phyloP scores from a whole-genome alignment of 2,888 invertebrate species.

The Abrostola tripartita region DNA sequence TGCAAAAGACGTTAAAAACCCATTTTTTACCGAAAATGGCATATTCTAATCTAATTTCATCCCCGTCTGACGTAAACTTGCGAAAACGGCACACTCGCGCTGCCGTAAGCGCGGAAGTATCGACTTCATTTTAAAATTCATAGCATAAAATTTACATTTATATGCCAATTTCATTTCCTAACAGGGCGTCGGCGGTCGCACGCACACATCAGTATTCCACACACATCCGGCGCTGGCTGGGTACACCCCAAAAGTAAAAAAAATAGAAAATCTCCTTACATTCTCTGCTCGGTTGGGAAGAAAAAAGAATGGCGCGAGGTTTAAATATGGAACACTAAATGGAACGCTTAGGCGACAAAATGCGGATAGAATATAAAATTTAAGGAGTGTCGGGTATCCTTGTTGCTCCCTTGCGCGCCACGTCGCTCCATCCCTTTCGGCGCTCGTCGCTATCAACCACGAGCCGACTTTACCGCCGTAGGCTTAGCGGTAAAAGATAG shows the following conservation, averaged over 20 bases:
- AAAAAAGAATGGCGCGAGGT: slow-evolving; percentile 84
- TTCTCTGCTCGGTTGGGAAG: slow-evolving; percentile 78
- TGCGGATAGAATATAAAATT: slow-evolving; percentile 89
- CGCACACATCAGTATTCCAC: slow-evolving; percentile 87
- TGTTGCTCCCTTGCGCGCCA: slow-evolving; percentile 64
- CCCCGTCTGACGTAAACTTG: slow-evolving; percentile 78
- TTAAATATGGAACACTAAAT: slow-evolving; percentile 89
- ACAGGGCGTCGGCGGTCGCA: slow-evolving; percentile 84
- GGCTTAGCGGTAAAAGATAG: slow-evolving; percentile 88
- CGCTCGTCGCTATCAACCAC: slow-evolving; percentile 79
- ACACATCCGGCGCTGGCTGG: slow-evolving; percentile 76
- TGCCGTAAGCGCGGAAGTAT: slow-evolving; percentile 83
- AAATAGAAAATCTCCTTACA: slow-evolving; percentile 81
- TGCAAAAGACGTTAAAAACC: slow-evolving; percentile 71
- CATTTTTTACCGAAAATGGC: slow-evolving; percentile 79
- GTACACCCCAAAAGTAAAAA: slow-evolving; percentile 78
- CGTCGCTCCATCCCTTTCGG: slow-evolving; percentile 69
- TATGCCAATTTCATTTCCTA: slow-evolving; percentile 88
- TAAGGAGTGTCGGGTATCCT: slow-evolving; percentile 77
- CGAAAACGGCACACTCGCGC: slow-evolving; percentile 75
- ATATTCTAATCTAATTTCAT: slow-evolving; percentile 85
- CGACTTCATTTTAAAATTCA: slow-evolving; percentile 88
- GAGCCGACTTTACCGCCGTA: slow-evolving; percentile 83
- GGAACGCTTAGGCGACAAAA: slow-evolving; percentile 89
- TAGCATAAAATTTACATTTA: slow-evolving; percentile 89